Percentiles rank a stretch among this genome's conserved stretches.
These are phyloP conservation scores for Campylorhamphus procurvoides DNA, from an alignment of 2,113 vertebrate genomes.

Conservation along the genomic window DNA sequence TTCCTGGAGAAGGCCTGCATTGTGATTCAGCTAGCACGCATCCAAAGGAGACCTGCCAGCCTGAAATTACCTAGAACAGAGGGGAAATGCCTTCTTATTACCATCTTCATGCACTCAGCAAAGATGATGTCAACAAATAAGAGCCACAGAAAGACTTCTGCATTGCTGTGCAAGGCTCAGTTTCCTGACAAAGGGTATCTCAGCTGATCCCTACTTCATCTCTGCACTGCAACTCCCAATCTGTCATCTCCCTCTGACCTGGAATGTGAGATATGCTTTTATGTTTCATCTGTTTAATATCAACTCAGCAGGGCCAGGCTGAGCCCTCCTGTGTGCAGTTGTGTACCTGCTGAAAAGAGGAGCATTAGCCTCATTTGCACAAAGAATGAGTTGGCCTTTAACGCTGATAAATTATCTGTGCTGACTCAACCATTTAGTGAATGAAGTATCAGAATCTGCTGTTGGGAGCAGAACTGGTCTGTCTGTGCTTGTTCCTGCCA, in stretches of 20 bases:
- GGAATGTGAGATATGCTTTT: not conserved
- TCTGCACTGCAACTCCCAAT: not conserved
- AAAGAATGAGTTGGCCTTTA: not conserved
- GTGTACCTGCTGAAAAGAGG: not conserved
- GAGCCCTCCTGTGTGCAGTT: not conserved
- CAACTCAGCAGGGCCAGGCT: not conserved
- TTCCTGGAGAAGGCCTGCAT: slow-evolving; percentile 72
- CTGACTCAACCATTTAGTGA: not conserved
- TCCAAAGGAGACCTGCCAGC: slow-evolving; percentile 58
- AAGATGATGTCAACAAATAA: not conserved
- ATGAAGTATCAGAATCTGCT: not conserved
- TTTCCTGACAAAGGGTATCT: not conserved
- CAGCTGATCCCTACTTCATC: not conserved
- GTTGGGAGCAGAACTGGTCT: not conserved
- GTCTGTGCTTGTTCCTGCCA: slow-evolving; percentile 12
- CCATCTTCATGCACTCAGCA: not conserved
- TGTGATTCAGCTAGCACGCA: slow-evolving; percentile 70
- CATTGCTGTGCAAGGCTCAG: not conserved
- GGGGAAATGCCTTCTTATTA: slow-evolving; percentile 39
- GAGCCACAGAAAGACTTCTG: not conserved
- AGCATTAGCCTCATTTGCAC: not conserved
- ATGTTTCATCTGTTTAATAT: not conserved
- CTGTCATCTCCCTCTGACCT: not conserved
- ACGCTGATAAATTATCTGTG: not conserved
- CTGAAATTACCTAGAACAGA: slow-evolving; percentile 73